A percentile compares a stretch with the other conserved stretches of the same genome.
These are phyloP conservation scores for Tinamus guttatus DNA, from an alignment of 2,113 vertebrate species.

Conservation along the genomic window DNA sequence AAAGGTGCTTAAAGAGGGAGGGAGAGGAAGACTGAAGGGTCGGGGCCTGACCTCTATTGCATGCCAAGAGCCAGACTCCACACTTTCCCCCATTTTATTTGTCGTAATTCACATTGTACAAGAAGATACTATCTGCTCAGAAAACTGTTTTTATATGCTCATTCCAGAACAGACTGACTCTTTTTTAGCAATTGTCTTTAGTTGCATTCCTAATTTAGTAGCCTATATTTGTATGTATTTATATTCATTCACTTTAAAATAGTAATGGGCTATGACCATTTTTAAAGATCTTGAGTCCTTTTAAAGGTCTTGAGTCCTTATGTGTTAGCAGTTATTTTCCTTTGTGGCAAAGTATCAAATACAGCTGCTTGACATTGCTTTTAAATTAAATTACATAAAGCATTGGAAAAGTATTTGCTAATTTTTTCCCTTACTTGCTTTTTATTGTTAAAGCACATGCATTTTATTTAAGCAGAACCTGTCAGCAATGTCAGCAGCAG, in stretches of 20 bases:
- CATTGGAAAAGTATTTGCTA: background rate
- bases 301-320: background rate
- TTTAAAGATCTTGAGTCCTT: no score
- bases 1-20: background rate
- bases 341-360: background rate
- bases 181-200: background rate
- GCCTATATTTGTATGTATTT: background rate
- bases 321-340: background rate
- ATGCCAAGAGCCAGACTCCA: background rate
- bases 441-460: background rate
- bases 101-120: background rate
- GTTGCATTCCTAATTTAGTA: background rate
- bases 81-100: background rate
- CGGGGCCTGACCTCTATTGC: accelerated
- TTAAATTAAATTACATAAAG: background rate
- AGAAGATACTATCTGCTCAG: background rate
- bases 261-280: background rate
- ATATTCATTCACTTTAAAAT: background rate
- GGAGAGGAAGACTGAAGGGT: background rate
- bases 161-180: background rate
- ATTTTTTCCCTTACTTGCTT: background rate
- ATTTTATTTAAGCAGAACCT: background rate
- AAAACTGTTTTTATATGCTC: background rate
- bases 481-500: background rate
- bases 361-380: background rate